Evolutionary conservation across 1,140 invertebrate species (phyloP), one percentile per base, ranked within the genome.

Genomic region (Plutomurus gul): DNA sequence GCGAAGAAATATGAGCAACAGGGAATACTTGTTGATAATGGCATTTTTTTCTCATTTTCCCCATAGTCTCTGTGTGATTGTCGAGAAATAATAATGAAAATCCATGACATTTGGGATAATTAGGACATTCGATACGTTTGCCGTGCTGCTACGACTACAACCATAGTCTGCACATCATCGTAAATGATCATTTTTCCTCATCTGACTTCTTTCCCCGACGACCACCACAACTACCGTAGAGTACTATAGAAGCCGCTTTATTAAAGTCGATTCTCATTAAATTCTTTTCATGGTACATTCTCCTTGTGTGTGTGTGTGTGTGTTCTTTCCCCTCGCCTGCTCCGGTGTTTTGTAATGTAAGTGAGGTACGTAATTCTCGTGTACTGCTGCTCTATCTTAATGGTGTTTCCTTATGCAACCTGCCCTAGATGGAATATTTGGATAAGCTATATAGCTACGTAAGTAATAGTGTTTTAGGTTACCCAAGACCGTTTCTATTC

Each of bases 51-150:
- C n/a, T n/a, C 56, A 65, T 65, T 65, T 65, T 65, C 25, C 18
- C 56, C 36, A 25, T 33, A 33, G 30, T 65, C 56, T 36, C 56
- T n/a, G 47, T 22, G 40, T 72, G 25, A 72, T 72, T 37, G 8
- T 40, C 18, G 3, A 40, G 70, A 36, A 49, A 47, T 47, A 7
- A 74, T 74, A 74, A 74, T 74, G 72, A 49, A 74, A 74, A 74
- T 74, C 72, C 72, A 25, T 74, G 72, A 74, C 72, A 74, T 74
- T 74, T 47, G 22, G 39, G 46, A 74, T 74, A 74, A 74, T 74
- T 74, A 74, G 72, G 40, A 43, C 70, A 72, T 72, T 72, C 70
- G 70, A 72, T 72, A 72, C 70, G 39, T 72, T 72, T 39, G 20
- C 39, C 70, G 18, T 4, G 7, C 70, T 72, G 10, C 70, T 7